These are phyloP conservation scores for Xiphorhynchus elegans DNA, from an alignment of 2,113 vertebrate species.

Conservation along the genomic window DNA sequence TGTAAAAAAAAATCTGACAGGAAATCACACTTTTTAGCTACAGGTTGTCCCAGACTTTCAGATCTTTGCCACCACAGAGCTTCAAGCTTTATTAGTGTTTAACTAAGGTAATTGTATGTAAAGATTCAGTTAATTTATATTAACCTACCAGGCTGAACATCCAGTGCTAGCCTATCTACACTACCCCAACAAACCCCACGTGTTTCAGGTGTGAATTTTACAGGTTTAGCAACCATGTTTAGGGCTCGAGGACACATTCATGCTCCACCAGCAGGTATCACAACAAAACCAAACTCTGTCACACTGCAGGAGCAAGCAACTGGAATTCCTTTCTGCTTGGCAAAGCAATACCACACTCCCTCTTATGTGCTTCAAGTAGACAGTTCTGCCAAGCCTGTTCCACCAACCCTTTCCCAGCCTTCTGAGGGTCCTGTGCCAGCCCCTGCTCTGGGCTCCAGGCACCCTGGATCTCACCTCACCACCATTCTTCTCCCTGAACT, in stretches of 20 bases:
- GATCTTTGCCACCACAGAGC: not conserved
- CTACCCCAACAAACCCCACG: not conserved
- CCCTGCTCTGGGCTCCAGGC: not conserved
- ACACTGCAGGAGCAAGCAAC: not conserved
- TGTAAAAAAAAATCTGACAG: not conserved
- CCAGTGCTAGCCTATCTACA: not conserved
- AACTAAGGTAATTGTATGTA: not conserved
- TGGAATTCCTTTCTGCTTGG: not conserved
- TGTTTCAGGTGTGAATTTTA: not conserved
- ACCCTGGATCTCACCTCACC: rapidly evolving
- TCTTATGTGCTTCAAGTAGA: not conserved
- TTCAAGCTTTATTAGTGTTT: not conserved
- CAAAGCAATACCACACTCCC: not conserved
- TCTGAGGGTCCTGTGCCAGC: not conserved
- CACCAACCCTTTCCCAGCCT: not conserved
- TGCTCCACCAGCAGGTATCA: not conserved
- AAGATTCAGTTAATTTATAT: not conserved
- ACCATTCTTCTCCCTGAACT: not conserved
- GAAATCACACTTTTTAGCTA: not conserved
- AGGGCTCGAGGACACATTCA: not conserved
- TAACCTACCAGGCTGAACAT: too few relatives aligned
- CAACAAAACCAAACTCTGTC: not conserved
- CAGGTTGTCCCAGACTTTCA: not conserved
- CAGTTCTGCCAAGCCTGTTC: not conserved
- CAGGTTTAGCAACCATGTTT: not conserved